Conservation (phyloP, 2,797 vertebrate genomes). For the Lindbergichthys nudifrons region DNA sequence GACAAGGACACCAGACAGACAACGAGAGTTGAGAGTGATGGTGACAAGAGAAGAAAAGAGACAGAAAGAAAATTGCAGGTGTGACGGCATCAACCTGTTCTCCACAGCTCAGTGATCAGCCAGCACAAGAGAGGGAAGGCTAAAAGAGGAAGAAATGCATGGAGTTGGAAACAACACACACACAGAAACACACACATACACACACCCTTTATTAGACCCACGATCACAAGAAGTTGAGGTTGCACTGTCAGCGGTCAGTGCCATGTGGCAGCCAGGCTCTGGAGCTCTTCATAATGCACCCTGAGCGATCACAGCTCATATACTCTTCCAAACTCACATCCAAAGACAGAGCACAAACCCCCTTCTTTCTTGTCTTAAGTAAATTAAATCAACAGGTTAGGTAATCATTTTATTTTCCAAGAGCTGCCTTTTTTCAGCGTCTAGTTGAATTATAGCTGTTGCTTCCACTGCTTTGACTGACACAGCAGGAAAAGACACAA, state of each 20-base stretch:
- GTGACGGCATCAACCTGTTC: constrained; percentile 75
- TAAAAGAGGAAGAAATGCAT: constrained; percentile 29
- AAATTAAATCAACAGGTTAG: constrained; percentile 37
- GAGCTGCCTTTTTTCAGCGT: constrained; percentile 34
- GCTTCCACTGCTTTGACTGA: constrained; percentile 30
- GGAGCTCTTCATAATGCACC: constrained; percentile 21
- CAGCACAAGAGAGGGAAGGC: constrained; percentile 27
- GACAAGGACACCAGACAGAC: constrained; percentile 74
- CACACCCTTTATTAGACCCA: constrained; percentile 24
- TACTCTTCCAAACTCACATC: constrained; percentile 26
- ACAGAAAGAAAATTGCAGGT: constrained; percentile 70
- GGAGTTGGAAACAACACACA: constrained; percentile 32
- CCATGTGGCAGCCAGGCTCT: constrained; percentile 55
- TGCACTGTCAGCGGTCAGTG: constrained; percentile 51
- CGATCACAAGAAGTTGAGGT: constrained; percentile 38
- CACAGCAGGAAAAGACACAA: constrained; percentile 18
- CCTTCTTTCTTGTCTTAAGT: constrained; percentile 28
- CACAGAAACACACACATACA: not conserved
- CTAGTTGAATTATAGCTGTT: constrained; percentile 5
- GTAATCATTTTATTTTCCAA: constrained; percentile 31
- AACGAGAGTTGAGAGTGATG: constrained; percentile 60
- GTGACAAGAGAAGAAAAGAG: constrained; percentile 59
- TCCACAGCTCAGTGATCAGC: constrained; percentile 69
- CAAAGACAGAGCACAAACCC: constrained; percentile 33
- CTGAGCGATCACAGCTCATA: constrained; percentile 41